Evolutionary conservation across 2,888 invertebrate species (phyloP).

Genomic region (Drosophila anceps): DNA sequence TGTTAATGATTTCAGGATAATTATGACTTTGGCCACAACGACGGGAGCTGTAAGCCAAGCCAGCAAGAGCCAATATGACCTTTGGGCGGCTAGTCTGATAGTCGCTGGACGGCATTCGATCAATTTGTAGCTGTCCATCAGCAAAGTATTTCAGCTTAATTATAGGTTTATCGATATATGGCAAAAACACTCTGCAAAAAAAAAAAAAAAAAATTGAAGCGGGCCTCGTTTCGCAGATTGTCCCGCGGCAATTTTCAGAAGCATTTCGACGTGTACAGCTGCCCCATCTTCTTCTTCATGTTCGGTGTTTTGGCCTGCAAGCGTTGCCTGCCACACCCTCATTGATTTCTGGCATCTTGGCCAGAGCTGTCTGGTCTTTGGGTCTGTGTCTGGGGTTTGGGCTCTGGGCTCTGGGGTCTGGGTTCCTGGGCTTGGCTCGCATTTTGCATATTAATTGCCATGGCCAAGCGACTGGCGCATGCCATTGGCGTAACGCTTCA

Average conservation of each 20-base stretch:
- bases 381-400: constrained; percentile 34
- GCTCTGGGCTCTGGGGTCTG: constrained; percentile 38
- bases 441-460: constrained; percentile 80
- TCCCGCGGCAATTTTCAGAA: constrained; percentile 80
- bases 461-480: constrained; percentile 64
- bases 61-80: constrained; percentile 60
- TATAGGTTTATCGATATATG: constrained; percentile 70
- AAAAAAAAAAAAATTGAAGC: constrained; percentile 72
- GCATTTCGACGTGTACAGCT: constrained; percentile 54
- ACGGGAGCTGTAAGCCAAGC: constrained; percentile 72
- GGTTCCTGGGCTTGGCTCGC: constrained; percentile 45
- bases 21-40: constrained; percentile 61
- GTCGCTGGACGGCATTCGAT: constrained; percentile 64
- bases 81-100: constrained; percentile 65
- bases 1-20: constrained; percentile 71
- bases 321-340: constrained; percentile 76
- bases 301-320: constrained; percentile 46
- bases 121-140: constrained; percentile 76
- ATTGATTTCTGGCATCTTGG: constrained; percentile 73
- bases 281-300: constrained; percentile 9
- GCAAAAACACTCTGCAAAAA: constrained; percentile 35
- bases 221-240: constrained; percentile 68
- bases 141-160: constrained; percentile 73
- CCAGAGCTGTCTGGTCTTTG: constrained; percentile 22
- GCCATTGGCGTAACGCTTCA: constrained; percentile 69